phyloP scores from a whole-genome alignment of 2,797 vertebrate species.

The Acanthiza pusilla region DNA sequence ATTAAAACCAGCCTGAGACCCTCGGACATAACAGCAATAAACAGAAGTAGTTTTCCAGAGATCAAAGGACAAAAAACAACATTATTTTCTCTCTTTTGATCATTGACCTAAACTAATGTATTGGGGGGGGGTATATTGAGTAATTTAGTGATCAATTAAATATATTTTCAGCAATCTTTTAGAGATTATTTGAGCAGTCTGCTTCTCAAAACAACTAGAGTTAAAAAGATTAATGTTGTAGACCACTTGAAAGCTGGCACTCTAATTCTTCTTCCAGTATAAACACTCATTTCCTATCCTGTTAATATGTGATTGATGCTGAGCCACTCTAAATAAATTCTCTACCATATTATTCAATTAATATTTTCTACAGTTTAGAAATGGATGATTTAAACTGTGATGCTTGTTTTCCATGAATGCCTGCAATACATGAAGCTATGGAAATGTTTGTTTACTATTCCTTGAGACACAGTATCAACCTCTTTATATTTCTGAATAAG shows the following conservation, averaged over 20 bases:
- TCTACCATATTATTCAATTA: neutral
- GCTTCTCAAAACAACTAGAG: slow-evolving; percentile 20
- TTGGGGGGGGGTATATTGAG: neutral
- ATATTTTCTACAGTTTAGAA: slow-evolving; percentile 11
- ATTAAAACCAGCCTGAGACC: neutral
- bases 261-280: slow-evolving; percentile 38
- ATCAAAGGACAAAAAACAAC: slow-evolving; percentile 4
- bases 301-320: slow-evolving; percentile 41
- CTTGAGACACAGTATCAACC: neutral
- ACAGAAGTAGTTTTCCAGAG: neutral
- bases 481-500: neutral
- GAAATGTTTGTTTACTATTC: neutral
- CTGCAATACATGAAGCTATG: neutral
- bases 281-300: slow-evolving; percentile 50
- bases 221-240: slow-evolving; percentile 50
- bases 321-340: slow-evolving; percentile 51
- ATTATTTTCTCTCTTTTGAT: slow-evolving; percentile 27
- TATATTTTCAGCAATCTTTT: slow-evolving; percentile 14
- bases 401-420: neutral
- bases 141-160: slow-evolving; percentile 38
- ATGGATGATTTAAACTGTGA: neutral
- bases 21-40: neutral
- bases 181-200: slow-evolving; percentile 12
- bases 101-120: neutral
- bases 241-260: slow-evolving; percentile 52